These are phyloP conservation scores for Hormiphora californensis DNA, from an alignment of 37 sponge, comb jelly and placozoan species.

Conservation along the genomic window DNA sequence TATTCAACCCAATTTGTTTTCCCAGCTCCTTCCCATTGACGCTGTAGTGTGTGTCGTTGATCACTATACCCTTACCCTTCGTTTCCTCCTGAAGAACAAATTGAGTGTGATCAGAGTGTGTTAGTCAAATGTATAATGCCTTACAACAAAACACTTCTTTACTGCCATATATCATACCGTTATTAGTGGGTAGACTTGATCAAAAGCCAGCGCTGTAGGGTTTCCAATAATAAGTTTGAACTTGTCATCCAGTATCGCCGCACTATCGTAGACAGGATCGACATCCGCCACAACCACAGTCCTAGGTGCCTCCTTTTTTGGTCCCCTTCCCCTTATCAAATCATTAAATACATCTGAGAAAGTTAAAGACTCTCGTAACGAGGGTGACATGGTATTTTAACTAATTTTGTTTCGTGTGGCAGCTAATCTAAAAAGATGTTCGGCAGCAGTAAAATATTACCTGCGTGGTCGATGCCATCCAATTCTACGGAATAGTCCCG, in stretches of 20 bases:
- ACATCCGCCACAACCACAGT: constrained; percentile 6
- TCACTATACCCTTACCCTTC: neutral
- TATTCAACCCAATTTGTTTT: no score
- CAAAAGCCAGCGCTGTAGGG: neutral
- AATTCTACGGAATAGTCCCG: neutral
- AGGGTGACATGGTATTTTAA: no score
- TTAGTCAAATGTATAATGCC: neutral
- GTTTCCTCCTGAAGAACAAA: neutral
- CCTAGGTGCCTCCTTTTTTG: no score
- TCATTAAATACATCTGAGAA: no score
- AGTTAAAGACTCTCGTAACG: no score
- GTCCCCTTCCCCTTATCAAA: no score
- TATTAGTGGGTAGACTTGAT: constrained; percentile 44
- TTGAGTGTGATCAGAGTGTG: neutral
- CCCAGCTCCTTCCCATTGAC: no score
- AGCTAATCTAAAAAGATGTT: no score
- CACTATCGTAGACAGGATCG: constrained; percentile 33
- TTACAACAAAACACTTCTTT: neutral
- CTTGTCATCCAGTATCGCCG: neutral
- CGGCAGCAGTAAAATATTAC: no score
- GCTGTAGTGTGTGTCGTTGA: neutral
- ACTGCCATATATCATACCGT: no score
- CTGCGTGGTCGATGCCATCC: constrained; percentile 22
- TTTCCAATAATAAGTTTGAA: constrained; percentile 11
- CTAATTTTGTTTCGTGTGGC: no score